Evolutionary conservation across 1,140 invertebrate species (phyloP).

Genomic region (Pinna nobilis): DNA sequence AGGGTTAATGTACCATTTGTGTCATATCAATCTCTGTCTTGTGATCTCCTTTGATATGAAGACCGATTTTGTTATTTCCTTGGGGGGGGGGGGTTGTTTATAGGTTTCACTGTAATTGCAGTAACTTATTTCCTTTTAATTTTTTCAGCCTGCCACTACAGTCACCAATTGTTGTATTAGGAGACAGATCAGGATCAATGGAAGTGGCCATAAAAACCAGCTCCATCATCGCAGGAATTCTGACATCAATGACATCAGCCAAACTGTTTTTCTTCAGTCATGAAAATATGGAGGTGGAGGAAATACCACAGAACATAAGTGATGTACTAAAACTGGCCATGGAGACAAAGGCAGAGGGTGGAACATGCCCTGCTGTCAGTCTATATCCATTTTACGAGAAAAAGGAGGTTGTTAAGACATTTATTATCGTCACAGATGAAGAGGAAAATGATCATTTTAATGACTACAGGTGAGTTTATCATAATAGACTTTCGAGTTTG

Average conservation of each 20-base stretch:
- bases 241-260: conserved; percentile 68
- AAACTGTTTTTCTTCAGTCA: conserved; percentile 71
- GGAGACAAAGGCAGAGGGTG: conserved; percentile 58
- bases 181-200: conserved; percentile 72
- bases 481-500: too few species aligned
- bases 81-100: too few species aligned
- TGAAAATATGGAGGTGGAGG: conserved; percentile 52
- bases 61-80: too few species aligned
- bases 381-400: conserved; percentile 66
- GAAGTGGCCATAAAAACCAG: conserved; percentile 70
- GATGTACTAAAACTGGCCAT: conserved; percentile 65
- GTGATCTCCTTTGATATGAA: too few species aligned
- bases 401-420: conserved; percentile 70
- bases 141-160: conserved; percentile 61
- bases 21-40: too few species aligned
- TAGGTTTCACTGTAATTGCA: too few species aligned
- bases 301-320: conserved; percentile 62
- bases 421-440: conserved; percentile 73
- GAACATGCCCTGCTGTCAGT: conserved; percentile 67
- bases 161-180: conserved; percentile 69
- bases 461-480: not conserved
- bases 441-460: conserved; percentile 61
- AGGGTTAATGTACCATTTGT: too few species aligned
- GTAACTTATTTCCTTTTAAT: not conserved
- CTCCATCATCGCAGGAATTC: conserved; percentile 70